Percentiles rank a stretch among this genome's conserved stretches.
phyloP scores from a whole-genome alignment of 2,888 invertebrate species.

The Pecten maximus region DNA sequence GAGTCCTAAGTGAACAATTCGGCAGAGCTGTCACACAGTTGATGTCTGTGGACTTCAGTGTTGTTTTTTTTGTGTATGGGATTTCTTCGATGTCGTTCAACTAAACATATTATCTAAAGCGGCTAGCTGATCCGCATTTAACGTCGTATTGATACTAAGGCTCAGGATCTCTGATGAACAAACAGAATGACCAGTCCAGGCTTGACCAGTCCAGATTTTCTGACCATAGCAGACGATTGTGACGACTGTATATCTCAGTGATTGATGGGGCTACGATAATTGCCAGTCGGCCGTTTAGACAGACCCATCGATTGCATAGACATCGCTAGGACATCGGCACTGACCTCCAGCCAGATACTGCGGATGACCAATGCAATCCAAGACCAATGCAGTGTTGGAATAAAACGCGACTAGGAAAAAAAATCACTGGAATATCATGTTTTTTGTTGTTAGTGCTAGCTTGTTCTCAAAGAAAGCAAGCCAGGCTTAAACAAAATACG shows the following conservation, averaged over 20 bases:
- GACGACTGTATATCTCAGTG: slow-evolving; percentile 4
- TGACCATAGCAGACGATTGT: background rate
- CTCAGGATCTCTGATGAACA: background rate
- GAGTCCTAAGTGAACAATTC: too few relatives aligned
- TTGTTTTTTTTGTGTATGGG: too few relatives aligned
- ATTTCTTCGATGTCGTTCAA: background rate
- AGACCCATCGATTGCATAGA: slow-evolving; percentile 20
- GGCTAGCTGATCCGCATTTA: background rate
- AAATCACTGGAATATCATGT: background rate
- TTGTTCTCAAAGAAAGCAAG: background rate
- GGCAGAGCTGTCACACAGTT: too few relatives aligned
- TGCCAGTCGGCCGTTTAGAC: slow-evolving; percentile 31
- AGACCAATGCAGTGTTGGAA: background rate
- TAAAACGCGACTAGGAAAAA: background rate
- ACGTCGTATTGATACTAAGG: background rate
- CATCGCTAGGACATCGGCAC: slow-evolving; percentile 1
- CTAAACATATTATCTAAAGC: background rate
- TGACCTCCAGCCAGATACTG: background rate
- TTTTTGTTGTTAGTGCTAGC: background rate
- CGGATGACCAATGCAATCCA: background rate
- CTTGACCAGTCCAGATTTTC: background rate
- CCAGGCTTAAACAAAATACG: background rate
- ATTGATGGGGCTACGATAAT: slow-evolving; percentile 23
- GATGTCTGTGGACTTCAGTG: too few relatives aligned
- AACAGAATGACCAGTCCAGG: background rate